phyloP scores from a whole-genome alignment of 2,888 invertebrate species.

The Eueremaeus valkanovi region DNA sequence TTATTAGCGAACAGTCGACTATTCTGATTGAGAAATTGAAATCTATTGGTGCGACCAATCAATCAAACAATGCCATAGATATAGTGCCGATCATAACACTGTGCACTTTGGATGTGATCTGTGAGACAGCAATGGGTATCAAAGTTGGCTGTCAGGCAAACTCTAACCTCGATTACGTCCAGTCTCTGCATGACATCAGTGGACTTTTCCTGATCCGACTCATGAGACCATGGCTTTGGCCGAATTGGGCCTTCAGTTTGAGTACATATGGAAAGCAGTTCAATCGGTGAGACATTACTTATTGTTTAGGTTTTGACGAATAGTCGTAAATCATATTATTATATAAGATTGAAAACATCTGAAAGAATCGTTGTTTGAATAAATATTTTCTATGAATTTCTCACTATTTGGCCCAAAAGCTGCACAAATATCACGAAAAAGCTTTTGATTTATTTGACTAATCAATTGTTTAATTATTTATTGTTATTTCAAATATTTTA shows the following conservation, averaged over 20 bases:
- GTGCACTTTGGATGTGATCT: conserved; percentile 48
- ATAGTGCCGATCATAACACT: conserved; percentile 47
- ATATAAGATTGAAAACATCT: not conserved
- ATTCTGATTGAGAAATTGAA: conserved; percentile 45
- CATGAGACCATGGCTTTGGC: conserved; percentile 59
- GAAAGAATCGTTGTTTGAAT: not conserved
- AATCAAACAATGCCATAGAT: conserved; percentile 41
- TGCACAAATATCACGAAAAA: no score
- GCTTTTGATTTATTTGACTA: no score
- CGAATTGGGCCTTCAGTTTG: conserved; percentile 52
- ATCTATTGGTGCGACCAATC: not conserved
- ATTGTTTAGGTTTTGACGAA: not conserved
- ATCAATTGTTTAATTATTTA: no score
- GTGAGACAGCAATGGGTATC: conserved; percentile 48
- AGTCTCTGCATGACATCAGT: conserved; percentile 53
- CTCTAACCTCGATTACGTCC: conserved; percentile 40
- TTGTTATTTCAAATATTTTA: no score
- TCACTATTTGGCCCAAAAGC: not conserved
- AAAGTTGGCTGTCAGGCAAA: conserved; percentile 47
- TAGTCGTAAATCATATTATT: not conserved
- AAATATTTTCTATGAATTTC: not conserved
- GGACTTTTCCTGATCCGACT: conserved; percentile 50
- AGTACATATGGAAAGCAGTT: conserved; percentile 59
- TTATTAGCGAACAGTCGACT: conserved; percentile 47
- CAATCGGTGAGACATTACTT: conserved; percentile 52